Evolutionary conservation across 2,113 vertebrate genomes (phyloP).

Genomic region (Morphnarchus princeps): DNA sequence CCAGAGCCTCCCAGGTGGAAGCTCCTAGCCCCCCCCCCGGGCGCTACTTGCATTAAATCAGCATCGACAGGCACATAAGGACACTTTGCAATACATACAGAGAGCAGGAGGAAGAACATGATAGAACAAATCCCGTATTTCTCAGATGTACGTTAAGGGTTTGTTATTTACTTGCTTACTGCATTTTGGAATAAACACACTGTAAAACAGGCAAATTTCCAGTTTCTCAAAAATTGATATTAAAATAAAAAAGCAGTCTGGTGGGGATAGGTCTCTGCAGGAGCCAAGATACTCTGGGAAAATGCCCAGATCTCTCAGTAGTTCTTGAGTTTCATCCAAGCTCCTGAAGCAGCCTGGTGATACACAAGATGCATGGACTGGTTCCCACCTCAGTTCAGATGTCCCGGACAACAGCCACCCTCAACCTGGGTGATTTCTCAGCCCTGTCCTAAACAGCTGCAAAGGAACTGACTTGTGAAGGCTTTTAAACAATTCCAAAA

Average conservation of each 20-base stretch:
- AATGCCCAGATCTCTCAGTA: constrained; percentile 7
- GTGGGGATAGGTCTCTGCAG: neutral
- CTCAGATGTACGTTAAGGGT: neutral
- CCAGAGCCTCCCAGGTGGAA: neutral
- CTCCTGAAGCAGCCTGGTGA: neutral
- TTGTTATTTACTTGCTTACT: constrained; percentile 7
- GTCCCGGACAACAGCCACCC: neutral
- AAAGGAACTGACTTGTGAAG: neutral
- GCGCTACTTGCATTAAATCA: neutral
- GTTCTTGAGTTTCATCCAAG: constrained; percentile 17
- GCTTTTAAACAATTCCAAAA: neutral
- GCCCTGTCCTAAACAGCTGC: neutral
- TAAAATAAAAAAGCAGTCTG: constrained; percentile 28
- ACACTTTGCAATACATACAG: neutral
- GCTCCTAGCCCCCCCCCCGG: neutral
- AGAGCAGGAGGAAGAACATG: neutral
- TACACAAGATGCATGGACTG: neutral
- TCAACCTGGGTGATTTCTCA: neutral
- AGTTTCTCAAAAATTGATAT: constrained; percentile 13
- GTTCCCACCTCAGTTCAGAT: neutral
- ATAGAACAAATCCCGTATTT: neutral
- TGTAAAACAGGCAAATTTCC: neutral
- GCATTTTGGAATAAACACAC: neutral
- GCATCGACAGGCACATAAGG: neutral
- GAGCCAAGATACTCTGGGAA: constrained; percentile 34